phyloP scores from a whole-genome alignment of 2,888 invertebrate genomes.

The Caenorhabditis uteleia region DNA sequence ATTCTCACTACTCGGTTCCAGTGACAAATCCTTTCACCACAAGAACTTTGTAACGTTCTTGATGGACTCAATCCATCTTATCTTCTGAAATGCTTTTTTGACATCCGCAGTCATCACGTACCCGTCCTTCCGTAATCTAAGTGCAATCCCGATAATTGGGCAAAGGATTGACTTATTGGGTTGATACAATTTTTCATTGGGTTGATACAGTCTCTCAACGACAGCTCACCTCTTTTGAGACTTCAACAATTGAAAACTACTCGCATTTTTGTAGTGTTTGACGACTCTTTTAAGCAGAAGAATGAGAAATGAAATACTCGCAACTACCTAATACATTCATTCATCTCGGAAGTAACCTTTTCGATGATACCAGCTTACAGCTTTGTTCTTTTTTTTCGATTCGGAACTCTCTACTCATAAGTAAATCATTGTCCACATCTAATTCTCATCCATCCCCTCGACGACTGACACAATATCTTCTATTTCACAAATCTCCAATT shows the following conservation, averaged over 20 bases:
- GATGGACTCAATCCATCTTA: constrained; percentile 27
- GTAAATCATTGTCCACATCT: too few relatives aligned
- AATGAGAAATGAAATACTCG: constrained; percentile 31
- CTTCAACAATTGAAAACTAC: constrained; percentile 39
- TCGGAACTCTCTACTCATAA: too few relatives aligned
- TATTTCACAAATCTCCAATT: too few relatives aligned
- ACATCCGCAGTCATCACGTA: constrained; percentile 39
- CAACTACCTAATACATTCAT: not conserved
- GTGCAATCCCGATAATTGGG: constrained; percentile 14
- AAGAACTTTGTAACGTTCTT: constrained; percentile 39
- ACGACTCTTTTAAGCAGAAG: constrained; percentile 16
- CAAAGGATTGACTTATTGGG: constrained; percentile 22
- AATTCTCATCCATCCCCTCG: too few relatives aligned
- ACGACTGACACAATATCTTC: too few relatives aligned
- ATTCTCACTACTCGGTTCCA: constrained; percentile 27
- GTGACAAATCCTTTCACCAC: constrained; percentile 35
- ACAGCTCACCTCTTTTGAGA: constrained; percentile 6
- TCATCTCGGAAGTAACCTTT: not conserved
- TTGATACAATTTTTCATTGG: constrained; percentile 26
- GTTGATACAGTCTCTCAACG: too few relatives aligned
- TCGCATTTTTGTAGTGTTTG: constrained; percentile 23
- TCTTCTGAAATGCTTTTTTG: constrained; percentile 52
- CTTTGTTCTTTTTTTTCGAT: too few relatives aligned
- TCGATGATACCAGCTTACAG: constrained; percentile 18
- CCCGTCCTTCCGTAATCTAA: constrained; percentile 14